phyloP scores from a whole-genome alignment of 2,113 vertebrate species.

The Odontesthes bonariensis region DNA sequence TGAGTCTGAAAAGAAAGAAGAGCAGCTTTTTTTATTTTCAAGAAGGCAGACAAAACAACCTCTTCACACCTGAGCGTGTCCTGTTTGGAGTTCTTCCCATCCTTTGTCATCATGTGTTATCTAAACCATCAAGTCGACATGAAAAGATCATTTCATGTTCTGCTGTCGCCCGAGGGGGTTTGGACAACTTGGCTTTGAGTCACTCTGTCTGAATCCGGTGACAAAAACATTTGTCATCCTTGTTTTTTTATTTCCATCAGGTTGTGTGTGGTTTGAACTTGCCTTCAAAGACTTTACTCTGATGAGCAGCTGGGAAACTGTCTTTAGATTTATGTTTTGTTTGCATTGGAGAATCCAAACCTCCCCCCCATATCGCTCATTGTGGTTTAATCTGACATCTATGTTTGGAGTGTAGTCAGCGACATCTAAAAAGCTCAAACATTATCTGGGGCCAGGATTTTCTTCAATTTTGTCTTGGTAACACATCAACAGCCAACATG shows the following conservation, averaged over 20 bases:
- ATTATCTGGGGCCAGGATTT: not conserved
- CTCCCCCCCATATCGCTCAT: not conserved
- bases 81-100: conserved; percentile 31
- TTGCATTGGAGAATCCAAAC: not conserved
- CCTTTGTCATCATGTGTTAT: conserved; percentile 52
- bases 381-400: conserved; percentile 29
- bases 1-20: conserved; percentile 36
- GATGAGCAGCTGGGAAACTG: conserved; percentile 4
- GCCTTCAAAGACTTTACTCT: conserved; percentile 36
- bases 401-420: conserved; percentile 10
- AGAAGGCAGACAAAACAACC: conserved; percentile 76
- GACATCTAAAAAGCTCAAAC: not conserved
- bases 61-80: conserved; percentile 66
- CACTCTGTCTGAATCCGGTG: conserved; percentile 48
- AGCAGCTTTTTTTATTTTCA: conserved; percentile 52
- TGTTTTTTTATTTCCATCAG: not conserved
- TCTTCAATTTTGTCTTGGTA: not conserved
- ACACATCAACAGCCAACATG: too few relatives aligned
- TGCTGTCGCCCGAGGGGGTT: conserved; percentile 30
- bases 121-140: conserved; percentile 59
- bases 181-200: conserved; percentile 35
- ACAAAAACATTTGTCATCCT: conserved; percentile 45
- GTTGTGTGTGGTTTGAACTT: conserved; percentile 36
- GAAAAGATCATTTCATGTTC: conserved; percentile 63
- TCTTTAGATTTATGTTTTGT: conserved; percentile 14